phyloP scores from a whole-genome alignment of 1,140 invertebrate genomes.

The Vanessa atalanta region DNA sequence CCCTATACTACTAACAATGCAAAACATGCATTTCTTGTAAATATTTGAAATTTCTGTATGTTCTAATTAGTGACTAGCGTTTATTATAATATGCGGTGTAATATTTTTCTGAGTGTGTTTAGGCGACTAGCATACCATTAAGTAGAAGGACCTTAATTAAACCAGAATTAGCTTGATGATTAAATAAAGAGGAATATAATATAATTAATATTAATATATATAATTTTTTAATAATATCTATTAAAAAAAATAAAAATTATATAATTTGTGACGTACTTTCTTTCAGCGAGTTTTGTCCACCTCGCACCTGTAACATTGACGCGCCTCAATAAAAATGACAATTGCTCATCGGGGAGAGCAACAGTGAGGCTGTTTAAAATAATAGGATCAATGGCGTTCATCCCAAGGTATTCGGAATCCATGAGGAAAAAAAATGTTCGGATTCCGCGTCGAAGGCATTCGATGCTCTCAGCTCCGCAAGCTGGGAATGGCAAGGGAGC shows the following conservation, averaged over 20 bases:
- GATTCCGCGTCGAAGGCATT: slow-evolving; percentile 67
- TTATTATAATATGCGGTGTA: too few relatives aligned
- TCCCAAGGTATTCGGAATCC: slow-evolving; percentile 63
- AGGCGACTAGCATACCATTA: too few relatives aligned
- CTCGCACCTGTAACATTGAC: slow-evolving; percentile 69
- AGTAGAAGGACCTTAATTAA: too few relatives aligned
- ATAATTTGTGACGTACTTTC: slow-evolving; percentile 48
- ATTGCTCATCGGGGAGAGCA: slow-evolving; percentile 56
- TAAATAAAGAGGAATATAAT: background rate
- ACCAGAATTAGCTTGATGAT: too few relatives aligned
- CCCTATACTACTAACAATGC: slow-evolving; percentile 17
- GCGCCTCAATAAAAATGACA: slow-evolving; percentile 60
- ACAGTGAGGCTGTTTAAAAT: slow-evolving; percentile 64
- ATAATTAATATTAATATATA: too few relatives aligned
- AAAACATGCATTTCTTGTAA: background rate
- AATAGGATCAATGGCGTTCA: slow-evolving; percentile 61
- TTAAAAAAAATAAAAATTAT: background rate
- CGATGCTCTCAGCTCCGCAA: slow-evolving; percentile 60
- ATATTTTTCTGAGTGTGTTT: too few relatives aligned
- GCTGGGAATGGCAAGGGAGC: slow-evolving; percentile 62
- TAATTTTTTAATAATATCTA: too few relatives aligned
- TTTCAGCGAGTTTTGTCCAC: slow-evolving; percentile 66
- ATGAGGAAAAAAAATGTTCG: slow-evolving; percentile 72
- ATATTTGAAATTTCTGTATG: too few relatives aligned
- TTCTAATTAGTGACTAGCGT: too few relatives aligned